These are phyloP conservation scores for Patella pellucida DNA, from an alignment of 2,888 invertebrate genomes.

Conservation along the genomic window DNA sequence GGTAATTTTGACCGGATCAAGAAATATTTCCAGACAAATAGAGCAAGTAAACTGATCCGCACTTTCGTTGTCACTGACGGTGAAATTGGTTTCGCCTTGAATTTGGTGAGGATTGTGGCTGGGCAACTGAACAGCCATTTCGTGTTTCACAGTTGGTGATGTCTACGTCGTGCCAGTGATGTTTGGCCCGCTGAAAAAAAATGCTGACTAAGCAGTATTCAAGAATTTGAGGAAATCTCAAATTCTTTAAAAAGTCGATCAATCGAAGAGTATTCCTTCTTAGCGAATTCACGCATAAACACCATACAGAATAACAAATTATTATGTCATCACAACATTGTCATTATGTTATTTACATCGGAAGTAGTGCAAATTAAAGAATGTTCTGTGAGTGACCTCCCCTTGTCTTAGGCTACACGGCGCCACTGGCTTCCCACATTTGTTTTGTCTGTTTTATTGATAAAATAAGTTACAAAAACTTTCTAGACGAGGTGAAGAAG, in stretches of 20 bases:
- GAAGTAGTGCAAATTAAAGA: not conserved
- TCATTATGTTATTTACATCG: slow-evolving; percentile 1
- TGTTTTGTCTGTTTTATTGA: not conserved
- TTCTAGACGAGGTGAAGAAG: not conserved
- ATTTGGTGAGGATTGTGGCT: not conserved
- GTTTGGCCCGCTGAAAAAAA: not conserved
- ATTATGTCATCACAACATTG: too few species aligned
- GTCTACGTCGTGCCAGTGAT: not conserved
- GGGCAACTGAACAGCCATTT: not conserved
- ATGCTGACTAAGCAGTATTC: not conserved
- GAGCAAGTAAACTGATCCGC: slow-evolving; percentile 45
- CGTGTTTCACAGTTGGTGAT: not conserved
- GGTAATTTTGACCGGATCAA: slow-evolving; percentile 49
- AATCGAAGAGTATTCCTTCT: too few species aligned
- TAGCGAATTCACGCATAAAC: too few species aligned
- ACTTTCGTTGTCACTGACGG: too few species aligned
- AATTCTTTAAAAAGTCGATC: too few species aligned
- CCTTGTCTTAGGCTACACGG: not conserved
- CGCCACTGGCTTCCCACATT: not conserved
- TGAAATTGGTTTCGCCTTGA: too few species aligned
- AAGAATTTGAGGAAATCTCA: too few species aligned
- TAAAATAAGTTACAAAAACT: not conserved
- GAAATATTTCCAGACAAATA: slow-evolving; percentile 53
- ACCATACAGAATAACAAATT: too few species aligned
- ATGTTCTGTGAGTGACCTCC: not conserved